phyloP scores from a whole-genome alignment of 2,888 invertebrate species.

The Maniola hyperantus region DNA sequence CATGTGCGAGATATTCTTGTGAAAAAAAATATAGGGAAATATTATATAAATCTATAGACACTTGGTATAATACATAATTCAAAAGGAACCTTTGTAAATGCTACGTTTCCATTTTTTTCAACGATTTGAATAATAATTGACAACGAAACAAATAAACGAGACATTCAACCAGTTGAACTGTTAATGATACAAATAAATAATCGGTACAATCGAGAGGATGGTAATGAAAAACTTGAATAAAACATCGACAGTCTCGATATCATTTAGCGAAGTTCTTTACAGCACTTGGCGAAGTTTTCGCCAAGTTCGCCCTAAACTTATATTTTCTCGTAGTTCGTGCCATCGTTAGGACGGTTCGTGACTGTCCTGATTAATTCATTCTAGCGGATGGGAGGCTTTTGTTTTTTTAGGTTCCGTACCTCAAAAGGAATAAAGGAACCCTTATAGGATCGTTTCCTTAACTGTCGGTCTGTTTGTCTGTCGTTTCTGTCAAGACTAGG shows the following conservation, averaged over 20 bases:
- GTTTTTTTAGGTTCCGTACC: constrained; percentile 46
- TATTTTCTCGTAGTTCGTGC: constrained; percentile 64
- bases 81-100: neutral
- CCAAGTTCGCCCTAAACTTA: constrained; percentile 59
- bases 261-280: constrained; percentile 41
- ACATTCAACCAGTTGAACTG: constrained; percentile 5
- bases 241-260: constrained; percentile 54
- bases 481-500: too few relatives aligned
- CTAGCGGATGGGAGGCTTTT: constrained; percentile 45
- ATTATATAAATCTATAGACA: too few relatives aligned
- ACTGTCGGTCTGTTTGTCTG: too few relatives aligned
- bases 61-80: too few relatives aligned
- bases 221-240: constrained; percentile 49
- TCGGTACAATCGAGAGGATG: constrained; percentile 18
- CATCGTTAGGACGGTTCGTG: constrained; percentile 74
- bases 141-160: constrained; percentile 3
- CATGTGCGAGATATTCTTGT: too few relatives aligned
- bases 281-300: constrained; percentile 47
- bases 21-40: too few relatives aligned
- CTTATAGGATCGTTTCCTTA: too few relatives aligned
- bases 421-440: too few relatives aligned
- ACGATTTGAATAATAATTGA: neutral
- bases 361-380: constrained; percentile 75
- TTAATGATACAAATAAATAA: constrained; percentile 15
- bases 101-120: neutral